Evolutionary conservation across 2,888 invertebrate species (phyloP).

Genomic region (Leucozona laternaria): DNA sequence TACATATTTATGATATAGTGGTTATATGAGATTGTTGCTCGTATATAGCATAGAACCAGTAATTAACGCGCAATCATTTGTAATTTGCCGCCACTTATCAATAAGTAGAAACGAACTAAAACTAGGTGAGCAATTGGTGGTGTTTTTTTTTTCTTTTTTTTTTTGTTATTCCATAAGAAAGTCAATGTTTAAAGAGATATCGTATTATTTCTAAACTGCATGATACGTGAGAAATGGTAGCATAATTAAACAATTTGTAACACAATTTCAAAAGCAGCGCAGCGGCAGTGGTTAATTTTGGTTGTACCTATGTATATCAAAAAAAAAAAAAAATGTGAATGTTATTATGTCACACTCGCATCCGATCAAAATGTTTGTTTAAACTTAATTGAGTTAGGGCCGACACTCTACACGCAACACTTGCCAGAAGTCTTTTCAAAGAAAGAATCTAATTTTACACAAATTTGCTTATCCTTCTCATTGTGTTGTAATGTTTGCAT

Average conservation of each 20-base stretch:
- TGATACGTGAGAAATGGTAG: constrained; percentile 10
- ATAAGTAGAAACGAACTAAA: constrained; percentile 33
- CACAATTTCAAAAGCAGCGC: constrained; percentile 11
- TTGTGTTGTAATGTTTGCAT: too few relatives aligned
- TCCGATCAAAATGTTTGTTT: constrained; percentile 2
- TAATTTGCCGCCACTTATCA: constrained; percentile 65
- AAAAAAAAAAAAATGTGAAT: background rate
- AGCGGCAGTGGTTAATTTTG: background rate
- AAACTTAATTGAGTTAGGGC: constrained; percentile 5
- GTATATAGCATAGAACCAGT: constrained; percentile 15
- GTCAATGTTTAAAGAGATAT: background rate
- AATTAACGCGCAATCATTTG: constrained; percentile 72
- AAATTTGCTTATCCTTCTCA: background rate
- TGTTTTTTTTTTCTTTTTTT: background rate
- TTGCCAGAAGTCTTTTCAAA: background rate
- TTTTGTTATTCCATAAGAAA: background rate
- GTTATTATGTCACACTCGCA: constrained; percentile 12
- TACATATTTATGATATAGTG: background rate
- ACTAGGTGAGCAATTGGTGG: constrained; percentile 38
- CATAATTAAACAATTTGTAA: constrained; percentile 26
- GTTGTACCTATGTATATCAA: background rate
- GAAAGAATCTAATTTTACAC: background rate
- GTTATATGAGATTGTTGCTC: constrained; percentile 42
- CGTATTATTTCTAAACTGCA: background rate
- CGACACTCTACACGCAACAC: background rate